phyloP scores from a whole-genome alignment of 2,113 vertebrate species.

The Gasterosteus aculeatus region DNA sequence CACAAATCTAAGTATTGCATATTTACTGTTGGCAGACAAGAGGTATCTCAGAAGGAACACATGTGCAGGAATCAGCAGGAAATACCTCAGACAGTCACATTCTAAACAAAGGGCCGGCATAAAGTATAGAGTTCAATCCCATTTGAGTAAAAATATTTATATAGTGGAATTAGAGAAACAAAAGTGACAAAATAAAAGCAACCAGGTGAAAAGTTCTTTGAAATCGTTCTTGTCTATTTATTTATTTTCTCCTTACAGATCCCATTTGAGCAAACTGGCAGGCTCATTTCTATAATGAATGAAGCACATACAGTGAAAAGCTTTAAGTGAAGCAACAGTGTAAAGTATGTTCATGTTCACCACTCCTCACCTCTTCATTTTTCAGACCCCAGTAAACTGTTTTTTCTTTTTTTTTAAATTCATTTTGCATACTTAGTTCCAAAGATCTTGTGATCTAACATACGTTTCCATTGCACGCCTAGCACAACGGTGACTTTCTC shows the following conservation, averaged over 20 bases:
- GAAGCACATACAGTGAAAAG: neutral
- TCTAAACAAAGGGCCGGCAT: conserved; percentile 20
- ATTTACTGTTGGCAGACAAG: conserved; percentile 15
- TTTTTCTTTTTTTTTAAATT: neutral
- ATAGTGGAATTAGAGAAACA: conserved; percentile 11
- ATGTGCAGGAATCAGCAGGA: conserved; percentile 23
- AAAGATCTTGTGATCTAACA: neutral
- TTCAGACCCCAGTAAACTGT: neutral
- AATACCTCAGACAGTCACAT: conserved; percentile 30
- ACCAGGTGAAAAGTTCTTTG: conserved; percentile 6
- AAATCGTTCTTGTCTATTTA: conserved; percentile 5
- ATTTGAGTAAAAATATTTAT: conserved; percentile 37
- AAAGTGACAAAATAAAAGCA: conserved; percentile 9
- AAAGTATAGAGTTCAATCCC: conserved; percentile 32
- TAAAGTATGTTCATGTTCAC: neutral
- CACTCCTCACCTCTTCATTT: neutral
- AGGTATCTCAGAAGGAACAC: conserved; percentile 23
- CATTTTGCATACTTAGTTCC: neutral
- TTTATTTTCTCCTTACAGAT: conserved; percentile 16
- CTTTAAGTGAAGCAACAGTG: neutral
- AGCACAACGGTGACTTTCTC: conserved; percentile 3
- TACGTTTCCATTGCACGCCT: neutral
- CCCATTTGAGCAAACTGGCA: conserved; percentile 12
- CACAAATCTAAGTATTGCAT: conserved; percentile 20
- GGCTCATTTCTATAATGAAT: neutral